phyloP scores from a whole-genome alignment of 2,113 vertebrate species.

The Athene noctua region DNA sequence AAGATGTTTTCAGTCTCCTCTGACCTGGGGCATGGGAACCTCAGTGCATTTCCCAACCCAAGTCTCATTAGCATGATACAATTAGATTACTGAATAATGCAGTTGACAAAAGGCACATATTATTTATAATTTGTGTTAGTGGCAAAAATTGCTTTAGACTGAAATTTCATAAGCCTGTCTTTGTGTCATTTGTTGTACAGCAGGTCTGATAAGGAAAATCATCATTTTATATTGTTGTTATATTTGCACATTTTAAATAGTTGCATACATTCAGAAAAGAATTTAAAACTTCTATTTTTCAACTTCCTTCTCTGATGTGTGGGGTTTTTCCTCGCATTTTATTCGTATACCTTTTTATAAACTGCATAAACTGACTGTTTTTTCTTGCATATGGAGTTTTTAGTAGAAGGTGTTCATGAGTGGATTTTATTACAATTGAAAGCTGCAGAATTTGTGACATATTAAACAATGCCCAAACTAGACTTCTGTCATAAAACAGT shows the following conservation, averaged over 20 bases:
- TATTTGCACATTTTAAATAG: neutral
- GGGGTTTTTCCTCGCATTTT: neutral
- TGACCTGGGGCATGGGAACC: constrained; percentile 50
- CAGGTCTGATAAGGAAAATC: neutral
- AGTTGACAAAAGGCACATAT: constrained; percentile 38
- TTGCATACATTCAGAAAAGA: neutral
- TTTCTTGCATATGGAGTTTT: constrained; percentile 7
- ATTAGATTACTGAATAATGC: constrained; percentile 60
- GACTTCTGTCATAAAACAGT: neutral
- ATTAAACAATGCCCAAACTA: neutral
- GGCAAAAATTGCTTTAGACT: constrained; percentile 44
- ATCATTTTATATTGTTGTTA: neutral
- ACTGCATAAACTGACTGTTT: neutral
- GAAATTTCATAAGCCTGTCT: constrained; percentile 42
- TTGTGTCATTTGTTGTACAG: constrained; percentile 3
- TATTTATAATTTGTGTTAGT: constrained; percentile 50
- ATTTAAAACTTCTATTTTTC: neutral
- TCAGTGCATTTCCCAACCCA: constrained; percentile 47
- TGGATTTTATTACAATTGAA: neutral
- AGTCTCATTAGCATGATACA: constrained; percentile 45
- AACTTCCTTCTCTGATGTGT: neutral
- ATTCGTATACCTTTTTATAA: neutral
- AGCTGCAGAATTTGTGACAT: neutral
- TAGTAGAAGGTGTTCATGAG: constrained; percentile 18
- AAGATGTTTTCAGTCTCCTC: constrained; percentile 8